Percentiles rank a stretch among this genome's conserved stretches.
These are phyloP conservation scores for Panurus biarmicus DNA, from an alignment of 2,113 vertebrate genomes.

Conservation along the genomic window DNA sequence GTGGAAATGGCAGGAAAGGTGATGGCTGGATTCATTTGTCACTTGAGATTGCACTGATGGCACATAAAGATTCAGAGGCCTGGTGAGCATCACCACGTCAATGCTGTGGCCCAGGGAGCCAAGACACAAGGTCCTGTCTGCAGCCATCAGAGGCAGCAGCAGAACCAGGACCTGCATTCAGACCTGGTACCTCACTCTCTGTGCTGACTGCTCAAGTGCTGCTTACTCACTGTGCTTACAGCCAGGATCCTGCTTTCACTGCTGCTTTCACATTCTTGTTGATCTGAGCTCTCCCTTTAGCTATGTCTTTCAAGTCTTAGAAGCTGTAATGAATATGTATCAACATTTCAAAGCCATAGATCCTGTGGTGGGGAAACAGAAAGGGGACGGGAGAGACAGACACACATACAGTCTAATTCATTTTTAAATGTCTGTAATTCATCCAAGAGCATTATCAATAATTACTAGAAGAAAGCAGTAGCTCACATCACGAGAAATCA, in stretches of 20 bases:
- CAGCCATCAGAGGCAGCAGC: neutral
- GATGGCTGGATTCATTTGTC: neutral
- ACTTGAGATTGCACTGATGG: neutral
- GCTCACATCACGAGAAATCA: neutral
- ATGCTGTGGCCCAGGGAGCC: neutral
- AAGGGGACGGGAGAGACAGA: neutral
- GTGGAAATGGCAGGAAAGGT: neutral
- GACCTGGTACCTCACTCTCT: neutral
- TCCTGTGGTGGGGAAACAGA: slow-evolving; percentile 24
- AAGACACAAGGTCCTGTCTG: neutral
- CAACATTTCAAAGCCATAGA: slow-evolving; percentile 52
- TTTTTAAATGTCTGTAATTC: slow-evolving; percentile 61
- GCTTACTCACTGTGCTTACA: neutral
- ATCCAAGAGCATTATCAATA: slow-evolving; percentile 59
- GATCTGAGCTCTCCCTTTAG: slow-evolving; percentile 47
- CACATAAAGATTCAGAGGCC: neutral
- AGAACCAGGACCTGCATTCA: neutral
- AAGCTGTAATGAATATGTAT: slow-evolving; percentile 59
- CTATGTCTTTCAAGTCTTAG: slow-evolving; percentile 38
- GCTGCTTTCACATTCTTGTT: neutral
- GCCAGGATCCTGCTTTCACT: neutral
- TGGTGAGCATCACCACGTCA: accelerated
- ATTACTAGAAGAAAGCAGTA: slow-evolving; percentile 48
- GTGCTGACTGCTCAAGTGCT: neutral
- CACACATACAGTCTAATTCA: slow-evolving; percentile 39